A percentile compares a stretch with the other conserved stretches of the same genome.
Conservation (phyloP, 2,113 vertebrate genomes). For the Mormoops blainvillei region DNA sequence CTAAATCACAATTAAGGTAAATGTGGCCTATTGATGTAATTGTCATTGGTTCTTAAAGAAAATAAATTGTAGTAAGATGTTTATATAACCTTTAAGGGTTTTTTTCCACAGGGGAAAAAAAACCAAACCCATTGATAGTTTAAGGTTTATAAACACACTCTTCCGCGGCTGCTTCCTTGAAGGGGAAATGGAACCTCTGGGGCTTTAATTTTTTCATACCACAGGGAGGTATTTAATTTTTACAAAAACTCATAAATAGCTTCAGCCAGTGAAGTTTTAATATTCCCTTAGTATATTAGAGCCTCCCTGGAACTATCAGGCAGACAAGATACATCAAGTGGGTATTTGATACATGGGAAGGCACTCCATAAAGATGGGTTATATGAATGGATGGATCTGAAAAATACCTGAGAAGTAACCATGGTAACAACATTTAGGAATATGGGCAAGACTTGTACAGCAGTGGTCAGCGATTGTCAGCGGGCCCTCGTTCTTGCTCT, state of each 20-base stretch:
- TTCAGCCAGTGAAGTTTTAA: neutral
- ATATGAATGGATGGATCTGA: neutral
- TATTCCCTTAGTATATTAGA: neutral
- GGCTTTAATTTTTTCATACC: neutral
- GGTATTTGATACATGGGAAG: neutral
- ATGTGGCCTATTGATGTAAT: neutral
- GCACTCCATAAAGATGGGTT: neutral
- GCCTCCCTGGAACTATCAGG: neutral
- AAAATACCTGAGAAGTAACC: neutral
- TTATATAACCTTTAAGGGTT: constrained; percentile 4
- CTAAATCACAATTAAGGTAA: constrained; percentile 86
- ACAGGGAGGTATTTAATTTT: neutral
- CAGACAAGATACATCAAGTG: neutral
- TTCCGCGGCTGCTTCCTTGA: neutral
- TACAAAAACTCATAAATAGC: neutral
- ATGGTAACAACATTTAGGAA: neutral
- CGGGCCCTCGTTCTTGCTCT: neutral
- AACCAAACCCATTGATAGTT: neutral
- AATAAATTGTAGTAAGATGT: neutral
- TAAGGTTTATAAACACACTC: neutral
- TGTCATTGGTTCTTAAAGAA: constrained; percentile 22
- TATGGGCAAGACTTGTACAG: neutral
- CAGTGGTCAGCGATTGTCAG: accelerated
- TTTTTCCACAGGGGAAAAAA: neutral
- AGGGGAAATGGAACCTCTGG: neutral